Percentiles rank a stretch among this genome's conserved stretches.
These are phyloP conservation scores for Rhabditoides inermis DNA, from an alignment of 2,888 invertebrate genomes.

Conservation along the genomic window DNA sequence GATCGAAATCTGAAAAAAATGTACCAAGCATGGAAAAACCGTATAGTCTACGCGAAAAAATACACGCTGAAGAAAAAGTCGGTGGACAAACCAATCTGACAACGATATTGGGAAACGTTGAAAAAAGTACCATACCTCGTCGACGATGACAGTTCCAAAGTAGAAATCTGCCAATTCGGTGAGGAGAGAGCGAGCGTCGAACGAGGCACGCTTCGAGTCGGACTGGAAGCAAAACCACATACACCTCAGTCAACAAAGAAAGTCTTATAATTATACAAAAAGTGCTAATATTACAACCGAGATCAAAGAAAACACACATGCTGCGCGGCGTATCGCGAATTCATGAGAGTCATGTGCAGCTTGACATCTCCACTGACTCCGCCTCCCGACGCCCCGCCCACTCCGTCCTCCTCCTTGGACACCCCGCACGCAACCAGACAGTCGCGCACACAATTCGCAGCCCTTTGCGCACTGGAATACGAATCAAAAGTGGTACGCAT, in stretches of 20 bases:
- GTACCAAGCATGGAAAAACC: too few relatives aligned
- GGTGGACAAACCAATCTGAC: too few relatives aligned
- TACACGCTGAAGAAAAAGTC: too few relatives aligned
- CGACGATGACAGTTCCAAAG: conserved; percentile 17
- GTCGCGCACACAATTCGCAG: conserved; percentile 12
- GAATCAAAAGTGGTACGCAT: too few relatives aligned
- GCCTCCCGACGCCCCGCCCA: too few relatives aligned
- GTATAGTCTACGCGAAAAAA: too few relatives aligned
- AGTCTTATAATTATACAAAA: not conserved
- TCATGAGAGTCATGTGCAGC: conserved; percentile 28
- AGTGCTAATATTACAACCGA: not conserved
- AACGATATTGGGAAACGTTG: too few relatives aligned
- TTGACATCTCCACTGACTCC: conserved; percentile 14
- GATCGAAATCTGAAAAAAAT: conserved; percentile 3
- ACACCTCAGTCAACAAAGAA: not conserved
- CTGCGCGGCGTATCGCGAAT: conserved; percentile 17
- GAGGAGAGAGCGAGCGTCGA: conserved; percentile 15
- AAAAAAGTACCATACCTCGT: conserved; percentile 5
- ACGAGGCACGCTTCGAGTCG: conserved; percentile 5
- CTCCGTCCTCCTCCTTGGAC: not conserved
- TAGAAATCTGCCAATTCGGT: conserved; percentile 13
- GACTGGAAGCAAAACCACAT: not conserved
- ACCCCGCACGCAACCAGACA: conserved; percentile 8
- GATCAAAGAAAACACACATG: not conserved
- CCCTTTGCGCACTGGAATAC: conserved; percentile 14